Evolutionary conservation across 2,797 vertebrate genomes (phyloP).

Genomic region (Coluber constrictor): DNA sequence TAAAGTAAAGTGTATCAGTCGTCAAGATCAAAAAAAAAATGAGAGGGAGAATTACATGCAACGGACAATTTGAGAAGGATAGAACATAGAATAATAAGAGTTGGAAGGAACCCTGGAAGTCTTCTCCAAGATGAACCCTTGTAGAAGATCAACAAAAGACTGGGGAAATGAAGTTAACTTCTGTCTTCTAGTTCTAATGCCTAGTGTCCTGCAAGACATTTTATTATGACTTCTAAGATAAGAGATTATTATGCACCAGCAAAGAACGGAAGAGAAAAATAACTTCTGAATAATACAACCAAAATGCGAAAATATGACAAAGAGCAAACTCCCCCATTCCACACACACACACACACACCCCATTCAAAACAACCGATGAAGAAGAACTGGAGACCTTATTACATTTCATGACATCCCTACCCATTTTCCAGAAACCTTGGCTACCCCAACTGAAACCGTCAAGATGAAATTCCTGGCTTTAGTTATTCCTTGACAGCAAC

Average conservation of each 20-base stretch:
- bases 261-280: not conserved
- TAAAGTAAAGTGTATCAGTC: not conserved
- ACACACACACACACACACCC: accelerated
- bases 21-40: not conserved
- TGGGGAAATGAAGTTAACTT: not conserved
- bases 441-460: not conserved
- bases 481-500: not conserved
- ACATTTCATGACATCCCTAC: not conserved
- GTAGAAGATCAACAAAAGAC: not conserved
- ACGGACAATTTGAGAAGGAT: not conserved
- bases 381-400: not conserved
- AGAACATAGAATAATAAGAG: not conserved
- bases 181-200: not conserved
- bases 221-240: not conserved
- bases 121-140: not conserved
- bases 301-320: not conserved
- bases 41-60: not conserved
- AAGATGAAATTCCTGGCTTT: not conserved
- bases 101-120: not conserved
- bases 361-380: not conserved
- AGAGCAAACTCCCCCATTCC: not conserved
- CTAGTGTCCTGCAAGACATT: not conserved
- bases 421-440: not conserved
- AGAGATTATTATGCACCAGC: not conserved
- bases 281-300: not conserved